phyloP scores from a whole-genome alignment of 2,888 invertebrate genomes.

The Acrobeloides nanus region DNA sequence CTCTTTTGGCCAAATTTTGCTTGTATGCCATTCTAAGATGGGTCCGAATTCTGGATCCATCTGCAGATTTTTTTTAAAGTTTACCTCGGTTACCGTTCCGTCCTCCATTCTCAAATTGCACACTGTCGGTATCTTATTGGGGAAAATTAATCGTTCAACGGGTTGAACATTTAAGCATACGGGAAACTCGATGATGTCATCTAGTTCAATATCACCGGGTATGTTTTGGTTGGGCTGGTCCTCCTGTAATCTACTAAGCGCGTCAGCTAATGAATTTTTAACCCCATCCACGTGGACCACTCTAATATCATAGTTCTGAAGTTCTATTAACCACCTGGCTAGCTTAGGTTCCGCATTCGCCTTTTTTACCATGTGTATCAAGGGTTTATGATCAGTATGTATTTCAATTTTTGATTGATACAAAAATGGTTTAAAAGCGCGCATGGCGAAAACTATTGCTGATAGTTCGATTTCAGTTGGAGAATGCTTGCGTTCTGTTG shows the following conservation, averaged over 20 bases:
- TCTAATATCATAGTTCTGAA: conserved; percentile 54
- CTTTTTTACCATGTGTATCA: conserved; percentile 10
- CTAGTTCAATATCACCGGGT: conserved; percentile 3
- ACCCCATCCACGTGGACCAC: conserved; percentile 55
- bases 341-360: conserved; percentile 9
- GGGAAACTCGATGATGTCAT: conserved; percentile 24
- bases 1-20: too few relatives aligned
- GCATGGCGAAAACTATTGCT: conserved; percentile 12
- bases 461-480: conserved; percentile 24
- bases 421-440: conserved; percentile 15
- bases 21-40: too few relatives aligned
- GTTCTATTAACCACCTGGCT: conserved; percentile 55
- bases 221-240: conserved; percentile 2
- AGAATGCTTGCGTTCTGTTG: conserved; percentile 2
- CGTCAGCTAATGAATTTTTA: conserved; percentile 54
- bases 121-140: too few relatives aligned
- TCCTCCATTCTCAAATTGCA: too few relatives aligned
- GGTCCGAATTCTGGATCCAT: too few relatives aligned
- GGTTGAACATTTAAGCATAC: too few relatives aligned
- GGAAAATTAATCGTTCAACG: too few relatives aligned
- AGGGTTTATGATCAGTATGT: conserved; percentile 18
- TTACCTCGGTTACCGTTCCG: too few relatives aligned
- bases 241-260: conserved; percentile 42
- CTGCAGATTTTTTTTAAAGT: too few relatives aligned
- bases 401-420: conserved; percentile 11